Evolutionary conservation across 2,888 invertebrate genomes (phyloP), one percentile per base, ranked within the genome.

Genomic region (Zaprionus lineosus): DNA sequence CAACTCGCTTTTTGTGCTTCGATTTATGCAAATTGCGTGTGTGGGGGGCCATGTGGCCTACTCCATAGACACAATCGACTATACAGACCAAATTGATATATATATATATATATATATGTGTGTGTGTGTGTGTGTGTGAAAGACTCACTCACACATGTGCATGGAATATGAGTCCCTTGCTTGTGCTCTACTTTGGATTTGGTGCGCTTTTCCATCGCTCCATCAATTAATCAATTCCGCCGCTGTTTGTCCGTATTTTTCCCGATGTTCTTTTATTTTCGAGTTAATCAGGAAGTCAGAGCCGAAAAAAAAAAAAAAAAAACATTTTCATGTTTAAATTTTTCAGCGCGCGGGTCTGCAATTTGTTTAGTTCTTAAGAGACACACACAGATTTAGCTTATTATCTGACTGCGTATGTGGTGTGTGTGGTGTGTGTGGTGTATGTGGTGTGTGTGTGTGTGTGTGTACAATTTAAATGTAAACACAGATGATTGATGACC

Each of bases 161-260:
- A n/a, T n/a, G n/a, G n/a, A n/a, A n/a, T n/a, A n/a, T n/a, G n/a
- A n/a, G n/a, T 44, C 52, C 28, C 47, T 37, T 43, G 50, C 34
- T 29, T 47, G 53, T 44, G 65, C 37, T 65, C 60, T 51, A 79
- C 64, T 78, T 77, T 57, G 62, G 48, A 57, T 40, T 16, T 29
- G 4, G 36, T 12, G 7, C 36, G 39, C 33, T 58, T 68, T 66
- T 62, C 81, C 65, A 66, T 62, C 28, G 53, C 62, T 76, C 74
- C 84, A 78, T 84, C 84, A 79, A 84, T 79, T 79, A 79, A 79
- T 82, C 78, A 82, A 84, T 71, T 77, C 74, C 50, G 50, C 60
- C 61, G 66, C 63, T 77, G 62, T 46, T 62, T 24, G 6, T 24
- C 7, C 7, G 62, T 37, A 57, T 50, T 62, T 16, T 41, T 55